Base-by-base conservation (phyloP, 2,113 vertebrate species). In the Neodontobutis hainanensis region DNA sequence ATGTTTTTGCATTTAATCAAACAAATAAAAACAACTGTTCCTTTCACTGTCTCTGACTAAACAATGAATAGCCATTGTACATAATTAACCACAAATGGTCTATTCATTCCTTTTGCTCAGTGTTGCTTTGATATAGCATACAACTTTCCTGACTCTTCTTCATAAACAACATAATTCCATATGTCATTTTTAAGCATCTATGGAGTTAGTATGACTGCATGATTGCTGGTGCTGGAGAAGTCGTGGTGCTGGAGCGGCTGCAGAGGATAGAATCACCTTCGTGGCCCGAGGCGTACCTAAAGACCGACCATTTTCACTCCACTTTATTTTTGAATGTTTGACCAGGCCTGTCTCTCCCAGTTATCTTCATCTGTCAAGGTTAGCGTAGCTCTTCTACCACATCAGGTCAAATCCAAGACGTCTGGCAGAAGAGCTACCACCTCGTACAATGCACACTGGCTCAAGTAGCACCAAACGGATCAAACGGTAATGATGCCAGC, bases 321-420 rank as follows among this genome's bases (percentile, higher is more conserved):
- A 69, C 46, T 62, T 61, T 67, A 65, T 59, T 43, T 77, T 67
- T 78, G 42, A 85, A 70, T 44, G 15, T 81, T 79, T 79, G 73
- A 85, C 79, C 79, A 68, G 73, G 58, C 52, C 62, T 82, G 80
- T 79, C 70, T 61, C 43, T 34, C 35, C 51, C 4, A n/a, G 42
- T 81, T 72, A 78, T 48, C 32, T 16, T 86, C 73, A 42, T 50
- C 38, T 38, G 46, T 62, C 46, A 35, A 65, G 27, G 51, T 40
- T 10, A 38, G 53, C 19, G 19, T 35, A 66, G 47, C 47, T 11
- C 14, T 60, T 61, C 12, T 44, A 55, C 15, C 53, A 47, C 58
- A 35, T 44, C 51, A 82, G 74, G 67, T 75, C 57, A 64, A 73
- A 65, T 36, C 40, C 19, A 11, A 36, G 0, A 61, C 48, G 56